A percentile compares a stretch with the other conserved stretches of the same genome.
phyloP scores from a whole-genome alignment of 2,888 invertebrate species.

The Sicus ferrugineus region DNA sequence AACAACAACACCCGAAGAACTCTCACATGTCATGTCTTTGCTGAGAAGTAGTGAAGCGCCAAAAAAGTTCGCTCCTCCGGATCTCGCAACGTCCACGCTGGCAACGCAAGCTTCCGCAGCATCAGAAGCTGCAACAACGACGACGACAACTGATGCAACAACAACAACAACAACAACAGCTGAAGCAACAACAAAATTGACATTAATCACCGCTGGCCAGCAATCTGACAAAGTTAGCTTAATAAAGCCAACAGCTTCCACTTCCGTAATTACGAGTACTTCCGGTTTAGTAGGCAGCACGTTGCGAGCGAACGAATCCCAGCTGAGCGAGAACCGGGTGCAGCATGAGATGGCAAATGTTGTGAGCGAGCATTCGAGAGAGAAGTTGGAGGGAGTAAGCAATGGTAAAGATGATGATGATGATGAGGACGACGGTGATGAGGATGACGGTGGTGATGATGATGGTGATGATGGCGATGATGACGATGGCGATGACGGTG shows the following conservation, averaged over 20 bases:
- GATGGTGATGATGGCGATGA: background rate
- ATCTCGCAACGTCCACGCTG: background rate
- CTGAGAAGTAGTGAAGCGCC: conserved; percentile 48
- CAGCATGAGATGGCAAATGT: conserved; percentile 13
- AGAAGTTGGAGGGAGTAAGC: background rate
- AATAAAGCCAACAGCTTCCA: conserved; percentile 1
- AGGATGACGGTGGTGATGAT: background rate
- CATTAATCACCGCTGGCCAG: conserved; percentile 14
- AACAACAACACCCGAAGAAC: conserved; percentile 36
- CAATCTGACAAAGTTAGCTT: conserved; percentile 20
- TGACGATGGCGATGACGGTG: conserved; percentile 36
- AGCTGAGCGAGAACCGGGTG: background rate
- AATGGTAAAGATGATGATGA: conserved; percentile 24
- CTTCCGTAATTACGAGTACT: background rate
- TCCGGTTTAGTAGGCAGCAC: conserved; percentile 21
- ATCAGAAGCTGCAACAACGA: conserved; percentile 34
- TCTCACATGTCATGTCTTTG: conserved; percentile 31
- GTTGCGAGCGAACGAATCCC: conserved; percentile 1
- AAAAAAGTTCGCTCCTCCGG: background rate
- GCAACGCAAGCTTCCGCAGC: conserved; percentile 26
- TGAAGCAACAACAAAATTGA: conserved; percentile 14
- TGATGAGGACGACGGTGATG: conserved; percentile 14
- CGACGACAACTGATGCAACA: conserved; percentile 27
- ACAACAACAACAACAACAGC: conserved; percentile 14
- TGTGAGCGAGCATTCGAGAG: background rate